phyloP scores from a whole-genome alignment of 1,140 invertebrate genomes.

The Phenacoccus solenopsis region DNA sequence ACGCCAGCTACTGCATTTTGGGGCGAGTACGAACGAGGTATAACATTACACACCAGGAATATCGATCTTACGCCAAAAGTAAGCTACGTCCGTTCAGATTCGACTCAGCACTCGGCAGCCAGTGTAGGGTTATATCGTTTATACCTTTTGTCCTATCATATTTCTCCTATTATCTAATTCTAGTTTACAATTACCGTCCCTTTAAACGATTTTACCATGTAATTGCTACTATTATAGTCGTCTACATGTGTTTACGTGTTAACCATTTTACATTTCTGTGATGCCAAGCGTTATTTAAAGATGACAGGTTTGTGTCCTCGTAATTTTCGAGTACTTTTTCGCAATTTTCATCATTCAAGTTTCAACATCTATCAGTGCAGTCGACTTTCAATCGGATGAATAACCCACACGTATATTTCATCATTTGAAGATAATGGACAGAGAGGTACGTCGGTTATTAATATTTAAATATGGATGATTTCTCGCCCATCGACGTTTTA shows the following conservation, averaged over 20 bases:
- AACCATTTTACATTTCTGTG: neutral
- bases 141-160: neutral
- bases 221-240: neutral
- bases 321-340: neutral
- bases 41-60: constrained; percentile 12
- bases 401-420: neutral
- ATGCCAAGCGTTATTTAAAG: neutral
- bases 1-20: constrained; percentile 12
- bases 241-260: neutral
- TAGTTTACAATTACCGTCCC: neutral
- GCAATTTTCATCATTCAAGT: neutral
- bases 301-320: neutral
- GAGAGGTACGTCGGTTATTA: neutral
- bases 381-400: neutral
- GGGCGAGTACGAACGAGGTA: constrained; percentile 4
- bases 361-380: neutral
- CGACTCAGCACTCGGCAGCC: constrained; percentile 9
- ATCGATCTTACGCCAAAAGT: constrained; percentile 15
- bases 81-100: constrained; percentile 4
- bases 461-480: neutral
- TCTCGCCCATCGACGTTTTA: neutral
- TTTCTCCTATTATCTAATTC: neutral
- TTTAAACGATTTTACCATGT: neutral
- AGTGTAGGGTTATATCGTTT: neutral
- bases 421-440: neutral